These are phyloP conservation scores for Mus spretus DNA, from an alignment of 2,797 vertebrate species.

Conservation along the genomic window DNA sequence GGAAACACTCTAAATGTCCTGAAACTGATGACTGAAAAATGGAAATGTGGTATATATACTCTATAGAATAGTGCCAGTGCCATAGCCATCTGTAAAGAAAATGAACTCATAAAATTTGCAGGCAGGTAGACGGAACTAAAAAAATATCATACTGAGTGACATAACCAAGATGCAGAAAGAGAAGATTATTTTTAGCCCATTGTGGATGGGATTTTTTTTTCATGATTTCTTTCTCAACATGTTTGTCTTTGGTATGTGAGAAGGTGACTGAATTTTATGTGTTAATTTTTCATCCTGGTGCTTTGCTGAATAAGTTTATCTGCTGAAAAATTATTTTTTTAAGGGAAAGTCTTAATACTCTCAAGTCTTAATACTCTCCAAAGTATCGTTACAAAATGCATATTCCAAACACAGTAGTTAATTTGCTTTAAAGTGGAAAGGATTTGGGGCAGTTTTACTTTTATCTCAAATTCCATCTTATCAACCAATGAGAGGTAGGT, in stretches of 20 bases:
- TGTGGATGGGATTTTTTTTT: not conserved
- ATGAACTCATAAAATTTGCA: not conserved
- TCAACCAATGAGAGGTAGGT: conserved; percentile 1
- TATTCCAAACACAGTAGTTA: not conserved
- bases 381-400: not conserved
- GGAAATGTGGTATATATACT: not conserved
- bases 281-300: not conserved
- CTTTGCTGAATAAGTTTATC: not conserved
- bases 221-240: not conserved
- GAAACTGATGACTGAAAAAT: not conserved
- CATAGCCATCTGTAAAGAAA: not conserved
- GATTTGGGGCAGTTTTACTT: conserved; percentile 5
- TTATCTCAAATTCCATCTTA: not conserved
- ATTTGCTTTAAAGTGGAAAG: conserved; percentile 8
- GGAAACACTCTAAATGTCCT: not conserved
- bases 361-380: not conserved
- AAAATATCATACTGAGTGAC: not conserved
- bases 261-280: not conserved
- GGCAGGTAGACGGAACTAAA: not conserved
- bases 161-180: not conserved
- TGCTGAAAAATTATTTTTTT: not conserved
- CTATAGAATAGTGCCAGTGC: not conserved
- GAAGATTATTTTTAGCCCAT: not conserved
- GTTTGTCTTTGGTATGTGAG: not conserved
- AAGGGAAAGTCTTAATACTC: too few relatives aligned